These are phyloP conservation scores for Megaustenia siamemsis DNA, from an alignment of 2,888 invertebrate genomes.

Conservation along the genomic window DNA sequence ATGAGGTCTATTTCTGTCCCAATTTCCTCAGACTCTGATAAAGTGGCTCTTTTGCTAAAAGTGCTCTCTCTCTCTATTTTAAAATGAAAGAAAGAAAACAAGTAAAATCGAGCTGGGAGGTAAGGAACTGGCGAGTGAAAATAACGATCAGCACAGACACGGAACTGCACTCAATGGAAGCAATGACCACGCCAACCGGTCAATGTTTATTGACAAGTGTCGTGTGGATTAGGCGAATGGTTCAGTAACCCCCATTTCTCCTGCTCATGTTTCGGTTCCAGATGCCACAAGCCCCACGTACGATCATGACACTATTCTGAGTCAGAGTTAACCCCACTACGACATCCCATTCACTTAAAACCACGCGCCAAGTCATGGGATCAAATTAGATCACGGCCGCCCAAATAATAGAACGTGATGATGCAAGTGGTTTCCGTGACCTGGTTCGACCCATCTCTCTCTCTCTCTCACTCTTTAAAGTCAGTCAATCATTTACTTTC, in stretches of 20 bases:
- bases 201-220: conserved; percentile 47
- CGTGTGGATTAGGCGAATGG: neutral
- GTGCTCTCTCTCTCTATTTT: too few relatives aligned
- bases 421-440: conserved; percentile 44
- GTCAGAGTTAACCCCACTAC: neutral
- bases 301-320: neutral
- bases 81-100: too few relatives aligned
- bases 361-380: conserved; percentile 22
- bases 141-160: neutral
- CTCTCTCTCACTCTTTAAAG: neutral
- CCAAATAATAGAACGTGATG: conserved; percentile 49
- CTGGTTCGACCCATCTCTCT: neutral
- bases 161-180: neutral
- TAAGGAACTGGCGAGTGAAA: neutral
- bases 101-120: neutral
- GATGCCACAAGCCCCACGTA: neutral
- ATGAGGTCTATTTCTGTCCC: too few relatives aligned
- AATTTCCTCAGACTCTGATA: too few relatives aligned
- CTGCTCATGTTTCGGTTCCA: neutral
- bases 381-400: conserved; percentile 50
- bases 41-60: too few relatives aligned
- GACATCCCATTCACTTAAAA: neutral
- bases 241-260: conserved; percentile 14
- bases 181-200: conserved; percentile 33
- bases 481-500: neutral